Base-by-base conservation (phyloP, 2,113 vertebrate genomes). In the Tympanuchus pallidicinctus region DNA sequence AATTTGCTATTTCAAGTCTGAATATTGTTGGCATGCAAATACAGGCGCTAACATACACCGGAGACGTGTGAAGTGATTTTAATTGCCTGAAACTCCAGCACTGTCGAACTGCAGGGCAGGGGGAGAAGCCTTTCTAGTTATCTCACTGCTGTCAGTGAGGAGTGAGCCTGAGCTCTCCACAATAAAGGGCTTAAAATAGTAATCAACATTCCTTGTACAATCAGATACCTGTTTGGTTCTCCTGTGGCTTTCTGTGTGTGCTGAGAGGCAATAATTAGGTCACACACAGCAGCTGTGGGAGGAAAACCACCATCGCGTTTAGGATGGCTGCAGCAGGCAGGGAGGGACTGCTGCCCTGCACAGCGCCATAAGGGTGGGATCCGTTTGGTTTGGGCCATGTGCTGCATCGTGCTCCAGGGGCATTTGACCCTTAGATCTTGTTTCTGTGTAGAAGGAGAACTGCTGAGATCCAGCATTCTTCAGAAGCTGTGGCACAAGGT, bases 231-330 rank as follows among this genome's bases (percentile, higher is more conserved):
- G 90, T 34, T 93, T 73, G 81, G 63, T 47, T 20, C 70, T 96
- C 76, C 93, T 2, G 1, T 38, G 93, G 88, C 91, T 93, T 73
- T 43, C 82, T 45, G 91, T 71, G 5, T 67, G 90, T 60, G 34
- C 92, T 54, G 38, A 92, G 92, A 92, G 92, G 22, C 36, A 32
- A 91, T 66, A 97, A 95, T 84, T 92, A 9, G 95, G 96, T 94
- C 95, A 95, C 0, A 4, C 80, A 92, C 2, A 48, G 88, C 28
- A 82, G 88, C 77, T 2, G 8, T 59, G 40, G 64, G 78, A 91
- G 77, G 88, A 84, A 24, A 77, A 60, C 2, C 12, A 42, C 78
- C 72, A 20, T 1, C 18, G 78, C 54, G 5, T 40, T 60, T 63
- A 60, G 80, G 64, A 66, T 38, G 45, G 72, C 45, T 6, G 14